Evolutionary conservation across 2,797 vertebrate species (phyloP).

Genomic region (Leucoraja ocellata): DNA sequence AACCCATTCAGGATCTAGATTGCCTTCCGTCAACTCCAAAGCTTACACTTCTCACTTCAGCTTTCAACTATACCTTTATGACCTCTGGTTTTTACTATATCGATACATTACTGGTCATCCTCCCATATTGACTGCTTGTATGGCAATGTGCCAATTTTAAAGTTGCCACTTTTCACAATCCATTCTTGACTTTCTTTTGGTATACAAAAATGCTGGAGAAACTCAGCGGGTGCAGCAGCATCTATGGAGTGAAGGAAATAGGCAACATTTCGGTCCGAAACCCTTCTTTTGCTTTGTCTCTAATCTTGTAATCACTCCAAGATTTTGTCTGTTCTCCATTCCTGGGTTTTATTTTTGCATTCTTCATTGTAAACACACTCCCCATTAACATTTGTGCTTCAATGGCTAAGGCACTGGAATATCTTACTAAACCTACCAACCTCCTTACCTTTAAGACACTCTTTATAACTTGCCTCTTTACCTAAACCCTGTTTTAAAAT

Average conservation of each 20-base stretch:
- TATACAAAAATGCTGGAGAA: too few relatives aligned
- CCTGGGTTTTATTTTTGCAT: not conserved
- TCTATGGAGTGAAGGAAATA: too few relatives aligned
- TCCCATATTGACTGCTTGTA: not conserved
- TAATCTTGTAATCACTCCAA: not conserved
- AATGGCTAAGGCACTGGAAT: not conserved
- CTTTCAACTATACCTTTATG: not conserved
- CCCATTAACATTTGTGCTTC: not conserved
- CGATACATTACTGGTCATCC: not conserved
- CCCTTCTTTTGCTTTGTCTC: not conserved
- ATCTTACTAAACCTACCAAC: not conserved
- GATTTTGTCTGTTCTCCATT: not conserved
- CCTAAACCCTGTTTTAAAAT: not conserved
- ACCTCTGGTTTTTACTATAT: not conserved
- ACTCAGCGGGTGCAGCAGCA: too few relatives aligned
- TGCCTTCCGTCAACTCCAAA: too few relatives aligned
- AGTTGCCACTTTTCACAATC: not conserved
- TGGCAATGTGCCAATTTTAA: not conserved
- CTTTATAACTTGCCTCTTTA: not conserved
- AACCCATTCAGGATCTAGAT: too few relatives aligned
- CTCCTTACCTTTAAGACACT: not conserved
- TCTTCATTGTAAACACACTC: too few relatives aligned
- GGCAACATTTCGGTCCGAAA: too few relatives aligned
- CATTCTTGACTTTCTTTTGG: not conserved
- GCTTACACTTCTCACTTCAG: not conserved